Percentiles rank a stretch among this genome's conserved stretches.
phyloP scores from a whole-genome alignment of 2,113 vertebrate species.

The Apistogramma diplotaenia region DNA sequence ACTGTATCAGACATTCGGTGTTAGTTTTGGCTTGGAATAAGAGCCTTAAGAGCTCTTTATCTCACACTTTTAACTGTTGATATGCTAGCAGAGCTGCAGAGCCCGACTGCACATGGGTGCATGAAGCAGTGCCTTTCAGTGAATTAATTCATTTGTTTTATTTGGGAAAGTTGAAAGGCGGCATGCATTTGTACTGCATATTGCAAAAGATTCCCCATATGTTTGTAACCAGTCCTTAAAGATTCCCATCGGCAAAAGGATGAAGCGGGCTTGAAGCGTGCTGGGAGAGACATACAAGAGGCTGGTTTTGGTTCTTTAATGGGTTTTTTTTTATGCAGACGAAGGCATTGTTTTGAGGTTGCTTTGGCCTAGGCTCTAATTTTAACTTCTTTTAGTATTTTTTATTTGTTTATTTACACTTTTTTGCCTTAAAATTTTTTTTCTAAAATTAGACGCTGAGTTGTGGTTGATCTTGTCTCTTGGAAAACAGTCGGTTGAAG shows the following conservation, averaged over 20 bases:
- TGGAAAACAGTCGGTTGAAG: background rate
- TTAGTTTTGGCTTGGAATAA: background rate
- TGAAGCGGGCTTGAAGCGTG: background rate
- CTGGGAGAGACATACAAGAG: background rate
- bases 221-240: background rate
- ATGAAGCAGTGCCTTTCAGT: background rate
- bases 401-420: background rate
- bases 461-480: conserved; percentile 7
- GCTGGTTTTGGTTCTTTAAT: background rate
- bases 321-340: background rate
- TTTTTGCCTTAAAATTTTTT: conserved; percentile 12
- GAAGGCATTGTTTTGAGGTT: background rate
- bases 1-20: background rate
- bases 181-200: background rate
- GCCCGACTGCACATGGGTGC: background rate
- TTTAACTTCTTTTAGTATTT: background rate
- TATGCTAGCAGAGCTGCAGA: background rate
- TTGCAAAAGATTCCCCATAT: background rate
- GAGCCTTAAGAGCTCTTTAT: background rate
- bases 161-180: background rate
- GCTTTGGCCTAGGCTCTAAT: background rate
- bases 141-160: background rate
- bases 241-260: background rate
- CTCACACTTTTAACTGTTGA: background rate
- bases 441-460: conserved; percentile 23